Evolutionary conservation across 2,113 vertebrate species (phyloP).

Genomic region (Cryptoleucopteryx plumbea): DNA sequence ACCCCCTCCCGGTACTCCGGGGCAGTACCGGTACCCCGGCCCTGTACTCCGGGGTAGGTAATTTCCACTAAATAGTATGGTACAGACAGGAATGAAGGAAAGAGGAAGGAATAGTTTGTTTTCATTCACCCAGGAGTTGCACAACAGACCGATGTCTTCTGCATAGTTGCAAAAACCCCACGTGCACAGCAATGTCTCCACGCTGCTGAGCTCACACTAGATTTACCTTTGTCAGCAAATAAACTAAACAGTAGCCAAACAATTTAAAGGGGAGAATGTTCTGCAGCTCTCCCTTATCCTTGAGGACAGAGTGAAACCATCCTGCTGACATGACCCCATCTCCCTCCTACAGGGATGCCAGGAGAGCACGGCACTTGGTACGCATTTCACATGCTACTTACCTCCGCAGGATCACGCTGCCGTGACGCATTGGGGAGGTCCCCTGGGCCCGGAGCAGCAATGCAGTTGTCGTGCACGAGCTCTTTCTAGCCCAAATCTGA

Average conservation of each 20-base stretch:
- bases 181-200: not conserved
- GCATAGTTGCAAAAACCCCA: not conserved
- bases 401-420: not conserved
- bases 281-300: not conserved
- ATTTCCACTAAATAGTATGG: not conserved
- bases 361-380: not conserved
- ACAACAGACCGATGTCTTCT: not conserved
- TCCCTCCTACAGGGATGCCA: not conserved
- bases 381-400: fast-evolving
- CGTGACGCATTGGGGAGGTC: fast-evolving
- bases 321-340: fast-evolving
- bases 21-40: too few species aligned
- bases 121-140: not conserved
- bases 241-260: not conserved
- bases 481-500: not conserved
- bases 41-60: too few species aligned
- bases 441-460: fast-evolving
- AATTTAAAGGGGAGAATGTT: not conserved
- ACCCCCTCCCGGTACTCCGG: too few species aligned
- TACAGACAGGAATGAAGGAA: not conserved
- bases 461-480: not conserved
- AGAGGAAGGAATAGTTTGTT: not conserved
- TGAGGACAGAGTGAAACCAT: not conserved
- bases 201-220: not conserved
- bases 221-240: not conserved